phyloP scores from a whole-genome alignment of 1,140 invertebrate species.

The Drosophila novamexicana region DNA sequence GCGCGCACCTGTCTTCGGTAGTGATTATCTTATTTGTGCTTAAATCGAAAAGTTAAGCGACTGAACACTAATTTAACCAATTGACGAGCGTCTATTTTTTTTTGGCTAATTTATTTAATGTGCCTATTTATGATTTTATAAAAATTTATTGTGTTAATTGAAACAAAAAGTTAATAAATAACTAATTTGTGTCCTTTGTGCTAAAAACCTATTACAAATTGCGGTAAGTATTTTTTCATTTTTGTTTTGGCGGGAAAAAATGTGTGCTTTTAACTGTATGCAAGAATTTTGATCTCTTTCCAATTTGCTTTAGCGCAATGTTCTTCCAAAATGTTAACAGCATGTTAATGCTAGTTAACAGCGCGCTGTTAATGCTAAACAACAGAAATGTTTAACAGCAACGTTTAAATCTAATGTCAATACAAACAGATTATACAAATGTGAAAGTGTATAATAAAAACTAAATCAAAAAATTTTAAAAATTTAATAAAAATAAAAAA shows the following conservation, averaged over 20 bases:
- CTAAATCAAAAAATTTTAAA: neutral
- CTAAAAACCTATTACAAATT: slow-evolving; percentile 27
- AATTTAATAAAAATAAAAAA: neutral
- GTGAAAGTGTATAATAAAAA: too few relatives aligned
- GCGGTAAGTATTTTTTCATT: slow-evolving; percentile 55
- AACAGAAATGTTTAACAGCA: slow-evolving; percentile 6
- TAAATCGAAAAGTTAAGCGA: slow-evolving; percentile 53
- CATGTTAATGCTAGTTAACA: slow-evolving; percentile 3
- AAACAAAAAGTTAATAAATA: slow-evolving; percentile 31
- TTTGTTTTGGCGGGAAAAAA: slow-evolving; percentile 63
- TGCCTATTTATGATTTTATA: slow-evolving; percentile 58
- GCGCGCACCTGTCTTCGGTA: slow-evolving; percentile 53
- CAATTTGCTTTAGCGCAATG: slow-evolving; percentile 49
- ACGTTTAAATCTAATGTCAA: too few relatives aligned
- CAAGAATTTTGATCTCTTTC: slow-evolving; percentile 1
- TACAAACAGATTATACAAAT: too few relatives aligned
- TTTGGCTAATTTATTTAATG: slow-evolving; percentile 33
- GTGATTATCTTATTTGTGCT: slow-evolving; percentile 63
- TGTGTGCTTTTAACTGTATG: slow-evolving; percentile 1
- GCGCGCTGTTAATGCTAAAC: slow-evolving; percentile 19
- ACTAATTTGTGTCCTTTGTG: slow-evolving; percentile 54
- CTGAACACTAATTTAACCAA: slow-evolving; percentile 66
- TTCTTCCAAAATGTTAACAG: slow-evolving; percentile 44
- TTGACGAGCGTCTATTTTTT: slow-evolving; percentile 58
- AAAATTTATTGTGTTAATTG: slow-evolving; percentile 57